Percentiles rank a stretch among this genome's conserved stretches.
Evolutionary conservation across 2,888 invertebrate genomes (phyloP).

Genomic region (Xanthorhoe designata): DNA sequence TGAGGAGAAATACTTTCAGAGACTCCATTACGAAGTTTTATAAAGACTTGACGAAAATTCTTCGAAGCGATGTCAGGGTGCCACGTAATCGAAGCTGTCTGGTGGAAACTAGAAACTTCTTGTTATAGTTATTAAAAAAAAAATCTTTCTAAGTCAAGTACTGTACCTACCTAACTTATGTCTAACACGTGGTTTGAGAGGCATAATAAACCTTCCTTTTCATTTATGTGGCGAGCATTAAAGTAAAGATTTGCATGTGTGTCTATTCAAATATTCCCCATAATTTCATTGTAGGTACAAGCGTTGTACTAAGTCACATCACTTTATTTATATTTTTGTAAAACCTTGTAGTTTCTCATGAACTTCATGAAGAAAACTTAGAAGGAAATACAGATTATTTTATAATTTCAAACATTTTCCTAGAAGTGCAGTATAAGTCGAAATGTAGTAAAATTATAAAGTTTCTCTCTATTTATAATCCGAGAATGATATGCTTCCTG

Average conservation of each 20-base stretch:
- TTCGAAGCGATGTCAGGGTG: conserved; percentile 13
- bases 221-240: no score
- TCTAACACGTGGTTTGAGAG: no score
- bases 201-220: no score
- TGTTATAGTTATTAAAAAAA: not conserved
- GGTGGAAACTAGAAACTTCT: not conserved
- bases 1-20: conserved; percentile 43
- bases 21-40: conserved; percentile 42
- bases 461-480: conserved; percentile 40
- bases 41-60: conserved; percentile 27
- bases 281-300: no score
- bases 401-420: conserved; percentile 22
- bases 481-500: conserved; percentile 40
- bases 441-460: conserved; percentile 6
- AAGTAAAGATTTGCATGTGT: no score
- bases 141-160: not conserved
- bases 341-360: no score
- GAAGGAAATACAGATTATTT: not conserved
- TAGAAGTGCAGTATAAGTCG: conserved; percentile 36
- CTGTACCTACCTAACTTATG: no score
- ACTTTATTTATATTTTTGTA: no score
- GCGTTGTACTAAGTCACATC: no score
- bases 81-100: not conserved
- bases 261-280: no score
- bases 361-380: no score